Evolutionary conservation across 2,888 invertebrate genomes (phyloP), one percentile per base, ranked within the genome.

Genomic region (Cecidostiba fungosa): DNA sequence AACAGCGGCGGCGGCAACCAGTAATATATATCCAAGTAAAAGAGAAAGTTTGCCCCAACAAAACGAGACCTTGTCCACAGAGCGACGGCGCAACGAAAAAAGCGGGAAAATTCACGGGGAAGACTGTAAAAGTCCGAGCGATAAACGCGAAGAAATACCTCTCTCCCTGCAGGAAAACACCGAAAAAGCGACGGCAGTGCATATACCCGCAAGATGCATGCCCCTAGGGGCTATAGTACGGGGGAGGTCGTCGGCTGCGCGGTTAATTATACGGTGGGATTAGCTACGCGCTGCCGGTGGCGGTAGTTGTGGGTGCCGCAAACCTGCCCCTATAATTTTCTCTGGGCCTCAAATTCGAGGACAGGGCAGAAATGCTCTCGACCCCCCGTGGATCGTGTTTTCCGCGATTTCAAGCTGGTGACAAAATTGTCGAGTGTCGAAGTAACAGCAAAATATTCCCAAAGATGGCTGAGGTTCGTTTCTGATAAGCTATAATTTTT

Each of bases 181-280:
- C 54, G 54, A 59, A 59, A 59, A 59, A 59, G n/a, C 54, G 6
- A n/a, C n/a, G 6, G n/a, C 23, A n/a, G 54, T n/a, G 29, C 29
- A 66, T 29, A 29, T 12, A 66, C 23, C 10, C 10, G 14, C 19
- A 77, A 77, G 54, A 77, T 16, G 54, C 32, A 36, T 23, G 19
- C 0, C 36, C 59, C 32, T 36, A 47, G 43, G 39, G 36, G 23
- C 39, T 43, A n/a, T n/a, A 43, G 39, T 43, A 12, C n/a, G 43
- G 43, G 66, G 16, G 26, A 26, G 14, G 74, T 36, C 39, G 23
- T 36, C n/a, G 70, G 19, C 50, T 16, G 82, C 87, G 92, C 90
- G 92, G 92, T 92, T 92, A 92, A 92, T 92, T 92, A 92, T 92
- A 92, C 92, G 91, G 90, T 90, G 90, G 91, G 92, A 92, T 93